These are phyloP conservation scores for Brachionus rubens DNA, from an alignment of 1,140 invertebrate species.

Conservation along the genomic window DNA sequence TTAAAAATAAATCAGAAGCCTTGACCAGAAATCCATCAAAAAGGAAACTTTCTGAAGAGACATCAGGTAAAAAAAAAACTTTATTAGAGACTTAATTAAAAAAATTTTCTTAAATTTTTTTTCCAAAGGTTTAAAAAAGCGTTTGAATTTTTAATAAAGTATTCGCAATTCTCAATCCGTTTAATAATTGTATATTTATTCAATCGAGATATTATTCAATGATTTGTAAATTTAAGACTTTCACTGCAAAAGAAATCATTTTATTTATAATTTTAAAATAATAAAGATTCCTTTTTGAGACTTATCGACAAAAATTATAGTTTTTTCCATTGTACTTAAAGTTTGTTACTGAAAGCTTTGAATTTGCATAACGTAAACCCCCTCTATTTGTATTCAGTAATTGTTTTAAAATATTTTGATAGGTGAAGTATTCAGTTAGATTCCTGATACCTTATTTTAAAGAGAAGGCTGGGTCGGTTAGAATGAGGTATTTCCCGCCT, in stretches of 20 bases:
- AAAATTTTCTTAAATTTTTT: not conserved
- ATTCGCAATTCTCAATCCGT: not conserved
- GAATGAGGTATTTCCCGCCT: too few relatives aligned
- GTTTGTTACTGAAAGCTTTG: too few relatives aligned
- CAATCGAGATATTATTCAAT: not conserved
- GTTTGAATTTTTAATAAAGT: constrained; percentile 27
- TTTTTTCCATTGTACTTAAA: too few relatives aligned
- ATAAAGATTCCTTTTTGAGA: not conserved
- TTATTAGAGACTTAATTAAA: not conserved
- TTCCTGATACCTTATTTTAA: too few relatives aligned
- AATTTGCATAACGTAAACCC: too few relatives aligned
- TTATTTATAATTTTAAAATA: not conserved
- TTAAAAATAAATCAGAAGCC: constrained; percentile 44
- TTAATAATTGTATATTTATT: constrained; percentile 8
- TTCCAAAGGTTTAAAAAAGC: constrained; percentile 38
- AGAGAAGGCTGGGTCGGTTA: too few relatives aligned
- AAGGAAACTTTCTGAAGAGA: constrained; percentile 27
- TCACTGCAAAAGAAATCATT: not conserved
- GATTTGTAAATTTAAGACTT: too few relatives aligned
- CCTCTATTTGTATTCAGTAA: too few relatives aligned
- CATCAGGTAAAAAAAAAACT: not conserved
- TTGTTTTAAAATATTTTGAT: too few relatives aligned
- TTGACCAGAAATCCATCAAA: constrained; percentile 37
- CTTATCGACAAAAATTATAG: constrained; percentile 47
- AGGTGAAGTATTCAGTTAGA: too few relatives aligned